Base-by-base conservation (phyloP, 2,888 invertebrate genomes). In the Scaptomyza caliginosa region DNA sequence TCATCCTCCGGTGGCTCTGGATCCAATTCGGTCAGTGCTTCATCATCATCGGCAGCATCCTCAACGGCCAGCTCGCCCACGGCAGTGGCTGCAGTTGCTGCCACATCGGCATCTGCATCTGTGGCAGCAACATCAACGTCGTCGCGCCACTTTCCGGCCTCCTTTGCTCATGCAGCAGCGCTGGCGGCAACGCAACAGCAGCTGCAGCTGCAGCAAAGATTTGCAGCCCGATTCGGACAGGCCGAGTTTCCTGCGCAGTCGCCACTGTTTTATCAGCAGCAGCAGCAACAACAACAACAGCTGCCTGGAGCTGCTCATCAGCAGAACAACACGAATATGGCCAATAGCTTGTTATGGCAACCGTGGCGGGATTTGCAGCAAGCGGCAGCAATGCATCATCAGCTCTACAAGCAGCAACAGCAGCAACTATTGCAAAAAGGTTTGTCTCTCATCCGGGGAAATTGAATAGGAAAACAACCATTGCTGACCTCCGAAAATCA, bases 311-410 rank as follows among this genome's bases (percentile, higher is more conserved):
- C 54, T 30, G 72, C 59, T 1, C 77, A 67, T 17, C 67, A 64
- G 16, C 84, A 77, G 23, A 82, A 85, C 51, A 79, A 86, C 49
- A 78, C 88, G 17, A 89, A 90, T 75, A 88, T 90, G 78, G 88
- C 90, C 39, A 90, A 90, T 67, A 89, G 90, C 66, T 79, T 90
- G 58, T 70, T 91, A 7, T 91, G 91, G 91, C 91, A 91, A 52
- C 91, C 91, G 34, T 91, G 91, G 91, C 88, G 89, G 38, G 91
- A 91, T 78, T 83, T 91, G 38, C 89, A 89, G 63, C 89, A 89
- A 57, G 89, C 89, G 11, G 90, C 81, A 55, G 90, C 89, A 39
- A 88, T 88, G 67, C 90, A 89, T 66, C 90, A 89, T 58, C 90
- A 88, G 70, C 88, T 90, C 52, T 88, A 88, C 67, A 81, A 86